These are phyloP conservation scores for Centropus bengalensis DNA, from an alignment of 2,113 vertebrate species.

Conservation along the genomic window DNA sequence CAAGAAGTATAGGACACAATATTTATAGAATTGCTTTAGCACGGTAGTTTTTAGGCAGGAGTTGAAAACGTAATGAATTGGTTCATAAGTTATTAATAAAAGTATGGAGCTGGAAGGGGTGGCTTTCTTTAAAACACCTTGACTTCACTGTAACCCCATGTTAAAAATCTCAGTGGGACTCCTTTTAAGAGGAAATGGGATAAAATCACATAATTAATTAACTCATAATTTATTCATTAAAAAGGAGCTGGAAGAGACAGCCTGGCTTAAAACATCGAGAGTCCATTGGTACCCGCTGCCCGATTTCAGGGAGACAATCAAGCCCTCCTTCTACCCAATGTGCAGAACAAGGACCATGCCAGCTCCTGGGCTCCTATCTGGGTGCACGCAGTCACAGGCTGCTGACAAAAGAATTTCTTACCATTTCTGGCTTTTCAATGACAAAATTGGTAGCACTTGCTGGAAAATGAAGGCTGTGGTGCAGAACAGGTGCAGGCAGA, in stretches of 20 bases:
- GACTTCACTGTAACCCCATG: background rate
- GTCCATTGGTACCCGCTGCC: background rate
- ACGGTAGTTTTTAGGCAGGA: background rate
- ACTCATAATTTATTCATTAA: slow-evolving; percentile 21
- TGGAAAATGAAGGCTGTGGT: background rate
- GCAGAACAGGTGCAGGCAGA: background rate
- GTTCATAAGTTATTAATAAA: background rate
- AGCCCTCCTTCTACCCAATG: background rate
- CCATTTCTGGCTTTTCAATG: background rate
- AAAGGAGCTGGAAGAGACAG: background rate
- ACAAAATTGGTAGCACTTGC: background rate
- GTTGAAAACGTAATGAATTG: background rate
- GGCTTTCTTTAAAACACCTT: slow-evolving; percentile 18
- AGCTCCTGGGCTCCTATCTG: background rate
- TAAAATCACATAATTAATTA: slow-evolving; percentile 40
- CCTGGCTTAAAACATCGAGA: background rate
- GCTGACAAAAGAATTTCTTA: background rate
- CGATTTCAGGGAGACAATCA: background rate
- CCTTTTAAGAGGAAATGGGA: slow-evolving; percentile 43
- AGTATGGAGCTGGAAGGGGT: background rate
- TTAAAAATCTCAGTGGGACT: slow-evolving; percentile 38
- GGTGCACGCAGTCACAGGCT: accelerated
- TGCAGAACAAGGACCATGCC: background rate
- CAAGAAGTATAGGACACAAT: background rate
- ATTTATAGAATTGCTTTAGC: background rate